Base-by-base conservation (phyloP, 2,888 invertebrate genomes). In the Argynnis bischoffii region DNA sequence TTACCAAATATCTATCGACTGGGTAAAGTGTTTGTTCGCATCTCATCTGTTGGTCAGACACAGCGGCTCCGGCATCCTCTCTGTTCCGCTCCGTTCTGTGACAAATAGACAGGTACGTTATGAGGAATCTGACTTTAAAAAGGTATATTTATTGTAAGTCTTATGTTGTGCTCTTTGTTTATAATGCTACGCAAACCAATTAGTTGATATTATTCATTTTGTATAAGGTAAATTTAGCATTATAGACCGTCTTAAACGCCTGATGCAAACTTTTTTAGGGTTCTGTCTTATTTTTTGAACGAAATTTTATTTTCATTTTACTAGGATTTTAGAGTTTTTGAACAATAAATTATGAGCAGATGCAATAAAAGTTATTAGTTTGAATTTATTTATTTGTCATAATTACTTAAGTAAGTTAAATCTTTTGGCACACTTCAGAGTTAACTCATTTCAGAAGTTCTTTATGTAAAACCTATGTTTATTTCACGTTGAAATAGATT, bases 1-100 rank as follows among this genome's bases (percentile, higher is more conserved):
- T 81, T 73, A 92, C 92, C 92, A 92, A 88, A 89, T 92, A 92
- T 87, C 90, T 84, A 88, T 92, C 92, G 86, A 92, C 89, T 83
- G 92, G 92, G 81, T 90, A 92, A 72, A 78, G 81, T 51, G 81
- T 75, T 50, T 73, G 60, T 63, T 66, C 76, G 63, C 79, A 71
- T 77, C 86, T 92, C 92, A 92, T 87, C 92, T 92, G 92, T 92
- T 92, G 78, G 91, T 91, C 77, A 92, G 85, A 75, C 92, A 92
- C 74, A 92, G 85, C 50, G 92, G 92, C 79, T 92, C 92, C 59
- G 89, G 88, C 88, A 90, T 90, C 79, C 89, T 85, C 80, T 91
- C 91, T 69, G 79, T 72, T 73, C 75, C 80, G 78, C 76, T 82
- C 78, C 90, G 86, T 74, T 91, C 92, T 92, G 86, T 56, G 71